These are phyloP conservation scores for Philonicus albiceps DNA, from an alignment of 2,888 invertebrate genomes.

Conservation along the genomic window DNA sequence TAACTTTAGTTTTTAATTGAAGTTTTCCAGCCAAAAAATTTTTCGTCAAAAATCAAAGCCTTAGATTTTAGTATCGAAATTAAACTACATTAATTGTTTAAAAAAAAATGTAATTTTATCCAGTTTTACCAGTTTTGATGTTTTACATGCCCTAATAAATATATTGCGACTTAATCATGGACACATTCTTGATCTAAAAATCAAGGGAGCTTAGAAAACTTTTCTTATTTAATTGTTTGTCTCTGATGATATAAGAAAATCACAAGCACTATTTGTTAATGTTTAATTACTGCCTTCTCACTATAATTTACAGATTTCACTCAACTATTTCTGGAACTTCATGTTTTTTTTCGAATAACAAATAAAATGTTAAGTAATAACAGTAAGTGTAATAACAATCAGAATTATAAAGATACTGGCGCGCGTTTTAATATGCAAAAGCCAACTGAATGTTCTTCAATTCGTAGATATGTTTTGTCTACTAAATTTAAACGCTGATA, in stretches of 20 bases:
- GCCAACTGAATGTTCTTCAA: neutral
- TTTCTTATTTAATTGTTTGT: neutral
- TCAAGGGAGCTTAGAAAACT: neutral
- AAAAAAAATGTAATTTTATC: too few species aligned
- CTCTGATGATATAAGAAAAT: neutral
- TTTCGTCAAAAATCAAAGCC: too few species aligned
- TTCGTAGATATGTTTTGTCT: neutral
- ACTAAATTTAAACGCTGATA: neutral
- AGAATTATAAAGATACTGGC: neutral
- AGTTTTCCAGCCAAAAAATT: too few species aligned
- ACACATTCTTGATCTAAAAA: neutral
- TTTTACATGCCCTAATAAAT: too few species aligned
- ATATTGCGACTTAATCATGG: too few species aligned
- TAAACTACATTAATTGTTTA: too few species aligned
- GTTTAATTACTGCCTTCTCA: neutral
- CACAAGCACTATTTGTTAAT: neutral
- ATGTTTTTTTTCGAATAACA: neutral
- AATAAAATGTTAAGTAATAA: neutral
- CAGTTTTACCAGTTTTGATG: too few species aligned
- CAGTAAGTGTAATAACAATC: neutral
- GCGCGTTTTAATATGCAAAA: neutral
- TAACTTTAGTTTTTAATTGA: too few species aligned
- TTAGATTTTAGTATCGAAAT: too few species aligned
- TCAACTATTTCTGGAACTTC: neutral
- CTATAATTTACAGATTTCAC: neutral